Percentiles rank a stretch among this genome's conserved stretches.
Evolutionary conservation across 2,888 invertebrate genomes (phyloP).

Genomic region (Drosophila vallismaia): DNA sequence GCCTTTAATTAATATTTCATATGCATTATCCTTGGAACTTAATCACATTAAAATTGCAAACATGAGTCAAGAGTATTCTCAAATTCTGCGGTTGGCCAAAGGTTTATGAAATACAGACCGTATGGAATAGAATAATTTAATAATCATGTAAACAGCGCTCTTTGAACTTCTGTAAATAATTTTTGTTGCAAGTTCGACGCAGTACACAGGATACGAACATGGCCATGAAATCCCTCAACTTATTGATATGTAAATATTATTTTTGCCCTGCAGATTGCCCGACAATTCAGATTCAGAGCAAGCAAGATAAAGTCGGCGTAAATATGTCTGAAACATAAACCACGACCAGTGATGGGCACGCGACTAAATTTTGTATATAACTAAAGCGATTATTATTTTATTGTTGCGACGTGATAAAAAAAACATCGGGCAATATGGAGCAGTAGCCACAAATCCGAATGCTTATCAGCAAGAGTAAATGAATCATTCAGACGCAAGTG

Average conservation of each 20-base stretch:
- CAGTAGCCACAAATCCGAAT: background rate
- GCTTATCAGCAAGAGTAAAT: slow-evolving; percentile 17
- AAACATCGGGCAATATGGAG: slow-evolving; percentile 1
- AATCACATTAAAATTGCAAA: too few species aligned
- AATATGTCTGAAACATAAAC: slow-evolving; percentile 43
- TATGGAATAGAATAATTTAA: background rate
- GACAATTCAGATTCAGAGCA: slow-evolving; percentile 27
- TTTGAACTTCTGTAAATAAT: background rate
- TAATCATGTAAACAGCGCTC: background rate
- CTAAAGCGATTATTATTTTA: slow-evolving; percentile 19
- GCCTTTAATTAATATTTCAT: too few species aligned
- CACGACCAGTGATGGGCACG: slow-evolving; percentile 38
- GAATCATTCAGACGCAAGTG: slow-evolving; percentile 15
- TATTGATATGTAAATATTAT: slow-evolving; percentile 60
- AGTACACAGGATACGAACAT: slow-evolving; percentile 2
- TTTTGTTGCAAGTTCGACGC: background rate
- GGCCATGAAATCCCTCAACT: slow-evolving; percentile 22
- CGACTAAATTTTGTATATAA: slow-evolving; percentile 27
- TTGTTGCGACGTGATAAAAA: slow-evolving; percentile 34
- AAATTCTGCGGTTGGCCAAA: too few species aligned
- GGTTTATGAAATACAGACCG: too few species aligned
- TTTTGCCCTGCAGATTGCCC: slow-evolving; percentile 48
- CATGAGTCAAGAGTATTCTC: too few species aligned
- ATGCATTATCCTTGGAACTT: too few species aligned
- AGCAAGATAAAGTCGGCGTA: slow-evolving; percentile 54